A percentile compares a stretch with the other conserved stretches of the same genome.
These are phyloP conservation scores for Crepidodera aurea DNA, from an alignment of 2,888 invertebrate species.

Conservation along the genomic window DNA sequence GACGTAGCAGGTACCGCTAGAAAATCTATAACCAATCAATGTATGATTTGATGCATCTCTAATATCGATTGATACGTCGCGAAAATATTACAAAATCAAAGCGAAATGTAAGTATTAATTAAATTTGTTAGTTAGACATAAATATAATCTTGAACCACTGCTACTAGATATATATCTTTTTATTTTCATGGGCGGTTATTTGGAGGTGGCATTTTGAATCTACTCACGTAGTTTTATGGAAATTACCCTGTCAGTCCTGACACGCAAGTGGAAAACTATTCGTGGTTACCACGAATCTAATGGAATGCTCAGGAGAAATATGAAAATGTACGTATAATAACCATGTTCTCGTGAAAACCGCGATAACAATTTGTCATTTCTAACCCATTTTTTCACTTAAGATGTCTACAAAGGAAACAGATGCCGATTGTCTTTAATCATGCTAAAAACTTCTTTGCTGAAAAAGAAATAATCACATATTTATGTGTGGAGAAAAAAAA, in stretches of 20 bases:
- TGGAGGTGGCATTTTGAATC: conserved; percentile 1
- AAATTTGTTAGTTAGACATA: no score
- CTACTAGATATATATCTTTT: conserved; percentile 6
- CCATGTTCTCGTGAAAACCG: conserved; percentile 2
- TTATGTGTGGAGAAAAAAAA: no score
- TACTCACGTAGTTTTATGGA: conserved; percentile 26
- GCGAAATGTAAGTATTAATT: no score
- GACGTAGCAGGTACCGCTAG: no score
- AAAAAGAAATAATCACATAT: no score
- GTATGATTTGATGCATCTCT: no score
- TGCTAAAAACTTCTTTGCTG: no score
- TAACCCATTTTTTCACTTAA: neutral
- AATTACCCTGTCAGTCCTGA: conserved; percentile 15
- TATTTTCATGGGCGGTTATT: conserved; percentile 12
- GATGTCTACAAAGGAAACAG: neutral
- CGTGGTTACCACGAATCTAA: conserved; percentile 19
- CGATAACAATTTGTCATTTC: conserved; percentile 16
- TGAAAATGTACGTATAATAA: conserved; percentile 23
- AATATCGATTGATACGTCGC: no score
- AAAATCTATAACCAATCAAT: no score
- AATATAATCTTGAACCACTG: neutral
- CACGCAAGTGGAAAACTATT: conserved; percentile 22
- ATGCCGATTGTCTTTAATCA: no score
- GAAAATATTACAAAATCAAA: no score
- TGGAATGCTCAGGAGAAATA: conserved; percentile 22